A percentile compares a stretch with the other conserved stretches of the same genome.
Evolutionary conservation across 1,140 invertebrate species (phyloP).

Genomic region (Cotesia vestalis): DNA sequence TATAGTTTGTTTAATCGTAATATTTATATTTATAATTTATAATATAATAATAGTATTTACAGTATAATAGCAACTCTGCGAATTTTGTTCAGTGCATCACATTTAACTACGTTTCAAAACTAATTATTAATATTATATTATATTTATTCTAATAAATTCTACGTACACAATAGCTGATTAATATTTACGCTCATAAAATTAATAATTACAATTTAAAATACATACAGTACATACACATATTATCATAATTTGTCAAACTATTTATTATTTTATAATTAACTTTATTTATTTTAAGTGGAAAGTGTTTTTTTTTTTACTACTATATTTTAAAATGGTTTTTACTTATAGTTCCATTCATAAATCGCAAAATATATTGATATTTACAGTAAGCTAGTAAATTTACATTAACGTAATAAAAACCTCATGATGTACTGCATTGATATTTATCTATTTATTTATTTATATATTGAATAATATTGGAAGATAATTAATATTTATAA

Average conservation of each 20-base stretch:
- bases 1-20: conserved; percentile 40
- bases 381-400: conserved; percentile 8
- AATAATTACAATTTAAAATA: conserved; percentile 46
- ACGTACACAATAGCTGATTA: conserved; percentile 31
- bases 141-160: conserved; percentile 17
- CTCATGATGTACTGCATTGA: no score
- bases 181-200: conserved; percentile 9
- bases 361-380: conserved; percentile 49
- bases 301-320: neutral
- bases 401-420: neutral
- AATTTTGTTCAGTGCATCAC: conserved; percentile 37
- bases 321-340: conserved; percentile 13
- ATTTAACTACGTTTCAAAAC: conserved; percentile 42
- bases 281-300: conserved; percentile 22
- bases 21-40: no score
- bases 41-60: no score
- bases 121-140: no score
- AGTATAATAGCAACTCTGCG: conserved; percentile 32
- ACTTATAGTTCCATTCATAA: neutral
- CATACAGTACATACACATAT: conserved; percentile 52
- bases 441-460: no score
- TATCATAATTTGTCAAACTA: conserved; percentile 33
- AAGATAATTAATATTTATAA: no score
- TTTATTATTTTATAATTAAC: neutral
- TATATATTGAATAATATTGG: no score